Conservation (phyloP, 2,113 vertebrate genomes). For the Sylvia atricapilla region DNA sequence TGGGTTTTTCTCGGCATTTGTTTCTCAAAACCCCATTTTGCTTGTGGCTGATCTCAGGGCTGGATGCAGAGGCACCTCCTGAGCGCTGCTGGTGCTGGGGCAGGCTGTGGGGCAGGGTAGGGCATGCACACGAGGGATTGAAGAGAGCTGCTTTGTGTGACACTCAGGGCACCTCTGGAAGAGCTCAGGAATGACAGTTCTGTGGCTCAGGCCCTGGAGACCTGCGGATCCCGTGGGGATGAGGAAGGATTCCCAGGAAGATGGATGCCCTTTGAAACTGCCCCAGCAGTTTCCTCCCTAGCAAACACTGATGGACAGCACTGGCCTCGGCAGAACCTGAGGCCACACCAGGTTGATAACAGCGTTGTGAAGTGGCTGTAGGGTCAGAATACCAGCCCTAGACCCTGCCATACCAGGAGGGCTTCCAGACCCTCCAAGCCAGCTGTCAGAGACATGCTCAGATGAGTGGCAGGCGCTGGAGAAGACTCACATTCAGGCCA, state of each 20-base stretch:
- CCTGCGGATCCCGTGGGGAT: background rate
- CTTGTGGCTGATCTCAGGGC: background rate
- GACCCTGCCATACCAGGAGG: background rate
- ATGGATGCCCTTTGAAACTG: background rate
- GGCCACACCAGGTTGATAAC: background rate
- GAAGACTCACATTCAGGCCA: background rate
- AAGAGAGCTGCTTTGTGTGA: background rate
- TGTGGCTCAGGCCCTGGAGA: background rate
- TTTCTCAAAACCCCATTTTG: background rate
- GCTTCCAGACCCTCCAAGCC: constrained; percentile 17
- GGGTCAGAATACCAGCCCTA: background rate
- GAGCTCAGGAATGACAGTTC: background rate
- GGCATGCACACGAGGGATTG: background rate
- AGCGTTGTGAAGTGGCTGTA: background rate
- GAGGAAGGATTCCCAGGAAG: background rate
- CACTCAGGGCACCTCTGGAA: background rate
- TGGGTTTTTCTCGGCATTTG: background rate
- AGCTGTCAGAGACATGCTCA: background rate
- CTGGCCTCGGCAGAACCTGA: background rate
- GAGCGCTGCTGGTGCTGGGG: accelerated
- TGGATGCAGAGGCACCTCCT: background rate
- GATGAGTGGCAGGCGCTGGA: background rate
- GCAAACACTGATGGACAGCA: background rate
- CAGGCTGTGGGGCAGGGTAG: background rate
- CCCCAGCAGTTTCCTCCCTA: background rate